Base-by-base conservation (phyloP, 1,140 invertebrate genomes). In the Phortica variegata region DNA sequence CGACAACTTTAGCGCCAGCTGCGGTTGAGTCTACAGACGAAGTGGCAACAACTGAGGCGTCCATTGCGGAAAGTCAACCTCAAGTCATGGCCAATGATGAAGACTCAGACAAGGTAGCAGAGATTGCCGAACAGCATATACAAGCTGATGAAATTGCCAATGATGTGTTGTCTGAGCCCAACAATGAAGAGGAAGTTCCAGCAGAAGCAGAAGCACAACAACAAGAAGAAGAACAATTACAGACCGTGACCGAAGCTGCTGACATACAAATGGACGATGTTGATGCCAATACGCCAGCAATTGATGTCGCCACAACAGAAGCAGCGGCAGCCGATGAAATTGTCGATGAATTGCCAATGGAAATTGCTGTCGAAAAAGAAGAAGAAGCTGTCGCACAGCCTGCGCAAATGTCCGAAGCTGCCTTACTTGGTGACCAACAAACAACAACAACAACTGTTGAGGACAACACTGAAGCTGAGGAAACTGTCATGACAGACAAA, bases 21-120 rank as follows among this genome's bases (percentile, higher is more conserved):
- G 49, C 51, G 15, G 8, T 47, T 23, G 49, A 53, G 17, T 4
- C 49, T 19, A 39, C 49, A 15, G 43, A 48, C 1, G 46, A 41
- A 5, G 32, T 13, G 4, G 13, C 1, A 16, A 10, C 26, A 47
- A 15, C 16, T 1, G 45, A 52, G 13, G 12, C 43, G 1, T n/a
- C 49, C 32, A 21, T 26, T 26, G 23, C 49, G 4, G 46, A 38
- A 18, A 36, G 26, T 2, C 48, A 63, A 29, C 41, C 43, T 47
- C 32, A 46, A 21, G 16, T 20, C 2, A 5, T 33, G 36, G 19
- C 47, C 15, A 29, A 16, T 17, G 20, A 39, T 12, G 40, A n/a
- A 17, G 33, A 12, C 13, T 4, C 26, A 29, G 31, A 10, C 13
- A 13, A 43, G 3, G 29, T 9, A 21, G 3, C 19, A 0, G 26